Evolutionary conservation across 92 coral and sea anemone species (phyloP), one percentile per base, ranked within the genome.

Genomic region (Bergia puertoricense): DNA sequence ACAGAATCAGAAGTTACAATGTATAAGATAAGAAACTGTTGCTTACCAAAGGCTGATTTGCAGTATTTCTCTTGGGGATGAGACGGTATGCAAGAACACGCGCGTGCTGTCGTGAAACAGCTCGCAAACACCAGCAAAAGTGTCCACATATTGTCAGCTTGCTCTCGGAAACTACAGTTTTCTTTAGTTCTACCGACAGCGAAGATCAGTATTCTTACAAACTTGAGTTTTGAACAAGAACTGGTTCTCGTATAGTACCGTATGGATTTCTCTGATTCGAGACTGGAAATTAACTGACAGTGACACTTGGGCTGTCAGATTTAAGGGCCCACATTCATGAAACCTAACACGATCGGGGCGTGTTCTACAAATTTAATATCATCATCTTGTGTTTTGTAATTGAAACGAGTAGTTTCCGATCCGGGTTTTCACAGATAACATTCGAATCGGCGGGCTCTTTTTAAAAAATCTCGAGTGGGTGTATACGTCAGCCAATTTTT

Each of bases 31-130:
- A 9, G 51, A 54, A 54, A 37, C 4, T 5, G 43, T 13, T 36
- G 91, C 99, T 90, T 85, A 97, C 99, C 99, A 82, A 96, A 95
- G 20, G 89, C 96, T n/a, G 98, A 94, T 67, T 91, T 89, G 92
- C 99, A 97, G 75, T 91, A 97, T 14, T 91, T 94, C 42, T 91
- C 94, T 86, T 97, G 99, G 14, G 99, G 99, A 85, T 97, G 99
- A 39, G 92, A 88, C 36, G 96, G 91, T 90, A 94, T 80, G 71
- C 99, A 97, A 50, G 98, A 93, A 57, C 99, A 97, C 2, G 96
- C 92, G 57, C 59, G 74, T 38, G 91, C 57, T 36, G 77, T 72
- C 1, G 88, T 74, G 20, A 89, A 10, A 38, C 11, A 46, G 62
- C 41, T 45, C 65, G 30, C 11, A 30, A 84, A 36, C 51, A 84